Conservation (phyloP, 2,113 vertebrate genomes). For the Tonatia bakeri region DNA sequence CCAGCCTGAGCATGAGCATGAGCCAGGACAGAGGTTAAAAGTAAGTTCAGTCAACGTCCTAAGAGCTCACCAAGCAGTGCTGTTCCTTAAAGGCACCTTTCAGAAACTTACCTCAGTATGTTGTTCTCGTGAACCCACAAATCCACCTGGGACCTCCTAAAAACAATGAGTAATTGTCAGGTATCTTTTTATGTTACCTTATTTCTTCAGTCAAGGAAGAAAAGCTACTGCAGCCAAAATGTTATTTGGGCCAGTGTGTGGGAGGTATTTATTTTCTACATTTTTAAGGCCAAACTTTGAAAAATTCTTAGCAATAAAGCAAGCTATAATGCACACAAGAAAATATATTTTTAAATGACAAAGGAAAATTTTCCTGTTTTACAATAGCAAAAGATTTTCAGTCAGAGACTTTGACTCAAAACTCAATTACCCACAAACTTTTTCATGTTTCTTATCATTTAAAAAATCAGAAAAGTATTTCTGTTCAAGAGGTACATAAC, state of each 20-base stretch:
- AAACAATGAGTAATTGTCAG: background rate
- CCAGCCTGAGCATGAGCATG: background rate
- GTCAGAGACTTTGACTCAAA: constrained; percentile 13
- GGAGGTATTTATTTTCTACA: background rate
- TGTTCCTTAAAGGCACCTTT: background rate
- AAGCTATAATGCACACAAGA: background rate
- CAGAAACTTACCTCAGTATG: background rate
- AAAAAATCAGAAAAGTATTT: constrained; percentile 15
- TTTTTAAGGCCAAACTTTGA: background rate
- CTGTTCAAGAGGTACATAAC: background rate
- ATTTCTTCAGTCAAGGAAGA: constrained; percentile 1
- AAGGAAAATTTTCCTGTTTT: background rate
- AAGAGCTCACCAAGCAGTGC: background rate
- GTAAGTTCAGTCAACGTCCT: background rate
- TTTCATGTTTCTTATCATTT: background rate
- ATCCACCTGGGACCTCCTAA: background rate
- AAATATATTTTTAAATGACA: background rate
- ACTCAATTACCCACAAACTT: background rate
- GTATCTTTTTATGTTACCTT: background rate
- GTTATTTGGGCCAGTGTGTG: background rate
- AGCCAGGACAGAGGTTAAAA: background rate
- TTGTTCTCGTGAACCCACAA: background rate
- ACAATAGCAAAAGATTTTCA: background rate
- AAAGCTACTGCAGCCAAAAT: background rate
- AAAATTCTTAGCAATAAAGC: background rate